Evolutionary conservation across 2,113 vertebrate species (phyloP).

Genomic region (Arizona elegans): DNA sequence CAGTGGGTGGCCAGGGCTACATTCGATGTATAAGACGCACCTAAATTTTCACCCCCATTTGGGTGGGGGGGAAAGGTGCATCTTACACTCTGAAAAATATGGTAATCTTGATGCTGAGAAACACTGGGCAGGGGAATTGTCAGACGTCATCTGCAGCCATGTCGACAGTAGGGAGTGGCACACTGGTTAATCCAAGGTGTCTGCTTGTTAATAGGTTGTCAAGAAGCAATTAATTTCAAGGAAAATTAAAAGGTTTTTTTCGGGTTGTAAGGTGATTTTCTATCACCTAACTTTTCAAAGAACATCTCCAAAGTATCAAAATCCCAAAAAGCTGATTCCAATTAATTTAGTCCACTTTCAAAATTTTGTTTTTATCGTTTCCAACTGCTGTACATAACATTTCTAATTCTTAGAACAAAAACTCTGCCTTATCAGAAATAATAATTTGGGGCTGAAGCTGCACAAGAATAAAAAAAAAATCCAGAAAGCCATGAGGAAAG

Average conservation of each 20-base stretch:
- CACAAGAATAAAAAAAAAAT: too few species aligned
- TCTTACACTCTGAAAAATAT: too few species aligned
- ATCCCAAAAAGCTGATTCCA: neutral
- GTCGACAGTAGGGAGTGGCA: too few species aligned
- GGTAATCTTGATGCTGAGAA: too few species aligned
- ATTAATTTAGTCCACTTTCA: neutral
- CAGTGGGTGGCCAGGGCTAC: too few species aligned
- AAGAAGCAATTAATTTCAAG: neutral
- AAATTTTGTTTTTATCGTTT: neutral
- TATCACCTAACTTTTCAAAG: neutral
- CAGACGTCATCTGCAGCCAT: neutral
- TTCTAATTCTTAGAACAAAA: slow-evolving; percentile 18
- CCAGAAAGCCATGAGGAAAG: too few species aligned
- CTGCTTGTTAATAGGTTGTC: neutral
- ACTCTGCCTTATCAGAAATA: neutral
- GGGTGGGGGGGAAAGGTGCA: too few species aligned
- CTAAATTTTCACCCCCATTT: too few species aligned
- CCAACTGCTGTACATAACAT: neutral
- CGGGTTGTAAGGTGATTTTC: neutral
- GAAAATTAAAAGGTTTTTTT: neutral
- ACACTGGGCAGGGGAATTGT: neutral
- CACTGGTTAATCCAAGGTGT: neutral
- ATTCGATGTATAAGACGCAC: too few species aligned
- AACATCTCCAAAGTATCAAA: neutral
- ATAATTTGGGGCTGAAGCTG: too few species aligned